Conservation (phyloP, 2,113 vertebrate genomes). For the Marmota monax region DNA sequence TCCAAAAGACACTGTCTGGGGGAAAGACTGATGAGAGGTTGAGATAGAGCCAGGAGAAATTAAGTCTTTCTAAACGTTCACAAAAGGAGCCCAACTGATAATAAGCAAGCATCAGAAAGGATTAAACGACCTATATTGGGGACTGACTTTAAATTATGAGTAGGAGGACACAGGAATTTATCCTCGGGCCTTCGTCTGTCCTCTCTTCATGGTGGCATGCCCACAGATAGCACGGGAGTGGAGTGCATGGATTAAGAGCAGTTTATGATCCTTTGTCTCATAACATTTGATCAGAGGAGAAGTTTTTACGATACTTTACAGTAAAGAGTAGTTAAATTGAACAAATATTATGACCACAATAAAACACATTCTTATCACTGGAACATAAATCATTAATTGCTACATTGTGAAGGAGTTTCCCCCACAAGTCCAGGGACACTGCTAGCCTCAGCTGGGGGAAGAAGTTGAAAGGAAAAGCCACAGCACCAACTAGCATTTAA, state of each 20-base stretch:
- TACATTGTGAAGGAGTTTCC: constrained; percentile 80
- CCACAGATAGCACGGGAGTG: neutral
- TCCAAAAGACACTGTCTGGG: constrained; percentile 1
- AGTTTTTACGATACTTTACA: constrained; percentile 79
- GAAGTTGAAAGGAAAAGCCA: constrained; percentile 77
- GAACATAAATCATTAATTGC: constrained; percentile 84
- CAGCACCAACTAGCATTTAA: constrained; percentile 79
- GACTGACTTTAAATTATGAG: constrained; percentile 23
- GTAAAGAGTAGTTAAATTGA: constrained; percentile 81
- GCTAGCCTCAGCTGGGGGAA: constrained; percentile 45
- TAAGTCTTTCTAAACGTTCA: neutral
- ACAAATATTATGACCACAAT: constrained; percentile 85
- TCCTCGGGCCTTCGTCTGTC: neutral
- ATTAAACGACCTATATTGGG: neutral
- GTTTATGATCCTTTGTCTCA: constrained; percentile 72
- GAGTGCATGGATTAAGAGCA: constrained; percentile 26
- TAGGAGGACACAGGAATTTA: constrained; percentile 16
- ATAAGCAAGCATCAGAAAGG: neutral
- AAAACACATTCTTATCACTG: constrained; percentile 86
- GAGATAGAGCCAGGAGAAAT: constrained; percentile 22
- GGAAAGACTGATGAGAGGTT: neutral
- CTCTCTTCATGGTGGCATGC: constrained; percentile 14
- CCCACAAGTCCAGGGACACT: constrained; percentile 73
- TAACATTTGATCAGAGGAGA: constrained; percentile 81
- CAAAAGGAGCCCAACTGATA: neutral